These are phyloP conservation scores for Leptura quadrifasciata DNA, from an alignment of 2,888 invertebrate genomes.

Conservation along the genomic window DNA sequence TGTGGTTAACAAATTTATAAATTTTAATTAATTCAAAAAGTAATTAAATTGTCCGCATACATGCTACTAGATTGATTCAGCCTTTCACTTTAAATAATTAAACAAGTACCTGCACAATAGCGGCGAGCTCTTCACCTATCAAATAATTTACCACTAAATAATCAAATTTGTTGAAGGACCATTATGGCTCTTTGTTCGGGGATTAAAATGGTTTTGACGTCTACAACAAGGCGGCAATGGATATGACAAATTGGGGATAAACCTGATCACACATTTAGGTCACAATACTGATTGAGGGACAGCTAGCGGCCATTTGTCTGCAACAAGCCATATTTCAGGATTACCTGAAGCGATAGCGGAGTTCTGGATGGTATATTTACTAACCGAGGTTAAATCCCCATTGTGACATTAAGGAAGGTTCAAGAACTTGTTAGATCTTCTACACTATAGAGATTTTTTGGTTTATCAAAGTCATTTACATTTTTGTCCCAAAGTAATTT, in stretches of 20 bases:
- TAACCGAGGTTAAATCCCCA: conserved; percentile 33
- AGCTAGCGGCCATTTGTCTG: conserved; percentile 45
- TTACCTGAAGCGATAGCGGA: conserved; percentile 45
- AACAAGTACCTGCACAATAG: neutral
- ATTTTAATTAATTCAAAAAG: neutral
- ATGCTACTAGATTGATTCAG: neutral
- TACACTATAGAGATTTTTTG: neutral
- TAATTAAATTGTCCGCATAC: neutral
- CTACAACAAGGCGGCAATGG: conserved; percentile 48
- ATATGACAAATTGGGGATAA: conserved; percentile 64
- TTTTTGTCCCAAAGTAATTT: neutral
- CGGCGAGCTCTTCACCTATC: conserved; percentile 5
- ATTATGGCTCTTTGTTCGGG: conserved; percentile 34
- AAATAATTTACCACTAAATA: conserved; percentile 22
- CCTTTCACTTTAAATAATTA: neutral
- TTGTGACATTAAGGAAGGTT: conserved; percentile 31
- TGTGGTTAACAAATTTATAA: no score
- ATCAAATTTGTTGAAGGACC: conserved; percentile 31
- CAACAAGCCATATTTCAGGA: conserved; percentile 51
- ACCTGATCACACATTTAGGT: conserved; percentile 58
- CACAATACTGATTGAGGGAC: conserved; percentile 59
- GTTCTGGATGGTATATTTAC: conserved; percentile 34
- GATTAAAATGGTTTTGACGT: conserved; percentile 44
- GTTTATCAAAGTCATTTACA: neutral
- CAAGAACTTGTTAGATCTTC: conserved; percentile 15